phyloP scores from a whole-genome alignment of 2,113 vertebrate genomes.

The Illadopsis cleaveri region DNA sequence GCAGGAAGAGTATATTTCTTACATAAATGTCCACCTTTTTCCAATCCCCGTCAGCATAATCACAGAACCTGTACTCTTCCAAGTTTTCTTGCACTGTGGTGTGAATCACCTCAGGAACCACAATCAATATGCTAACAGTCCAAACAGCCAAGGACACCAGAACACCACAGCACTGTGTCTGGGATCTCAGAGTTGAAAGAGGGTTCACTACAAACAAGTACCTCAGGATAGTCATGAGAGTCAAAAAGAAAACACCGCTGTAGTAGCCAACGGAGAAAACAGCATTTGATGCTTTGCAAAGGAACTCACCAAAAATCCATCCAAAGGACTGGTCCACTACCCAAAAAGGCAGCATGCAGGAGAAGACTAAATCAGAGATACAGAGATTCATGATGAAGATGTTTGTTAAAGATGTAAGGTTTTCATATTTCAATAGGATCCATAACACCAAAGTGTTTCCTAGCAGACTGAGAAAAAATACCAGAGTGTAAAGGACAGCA shows the following conservation, averaged over 20 bases:
- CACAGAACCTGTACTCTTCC: constrained; percentile 4
- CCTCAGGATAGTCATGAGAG: constrained; percentile 85
- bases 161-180: constrained; percentile 60
- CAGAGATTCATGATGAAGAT: constrained; percentile 89
- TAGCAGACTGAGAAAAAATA: constrained; percentile 82
- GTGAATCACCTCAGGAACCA: constrained; percentile 75
- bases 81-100: neutral
- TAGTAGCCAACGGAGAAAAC: constrained; percentile 87
- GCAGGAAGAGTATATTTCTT: constrained; percentile 83
- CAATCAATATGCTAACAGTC: constrained; percentile 73
- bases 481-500: constrained; percentile 75
- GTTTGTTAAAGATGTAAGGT: constrained; percentile 84
- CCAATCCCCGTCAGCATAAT: constrained; percentile 42
- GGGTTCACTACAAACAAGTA: constrained; percentile 85
- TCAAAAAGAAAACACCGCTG: constrained; percentile 87
- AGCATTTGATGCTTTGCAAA: constrained; percentile 80
- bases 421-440: constrained; percentile 87
- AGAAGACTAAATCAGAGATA: constrained; percentile 88
- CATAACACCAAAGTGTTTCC: constrained; percentile 87
- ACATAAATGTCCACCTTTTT: constrained; percentile 71
- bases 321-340: constrained; percentile 62
- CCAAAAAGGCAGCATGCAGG: constrained; percentile 85
- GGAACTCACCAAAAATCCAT: constrained; percentile 81
- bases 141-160: constrained; percentile 73
- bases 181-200: constrained; percentile 74